These are phyloP conservation scores for Phortica magna DNA, from an alignment of 2,888 invertebrate species.

Conservation along the genomic window DNA sequence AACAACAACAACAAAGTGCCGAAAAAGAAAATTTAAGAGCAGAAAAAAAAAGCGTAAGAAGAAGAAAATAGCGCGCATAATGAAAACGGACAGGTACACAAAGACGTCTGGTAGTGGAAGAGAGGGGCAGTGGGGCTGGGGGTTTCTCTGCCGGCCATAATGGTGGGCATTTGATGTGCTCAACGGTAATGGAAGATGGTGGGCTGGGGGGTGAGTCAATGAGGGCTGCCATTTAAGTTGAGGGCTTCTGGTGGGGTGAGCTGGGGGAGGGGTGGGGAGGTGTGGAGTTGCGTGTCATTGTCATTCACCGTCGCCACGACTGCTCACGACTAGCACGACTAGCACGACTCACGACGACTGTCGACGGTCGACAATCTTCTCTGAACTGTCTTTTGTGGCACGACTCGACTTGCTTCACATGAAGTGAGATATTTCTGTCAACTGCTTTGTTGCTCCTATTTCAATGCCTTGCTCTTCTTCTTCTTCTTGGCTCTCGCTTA, in stretches of 20 bases:
- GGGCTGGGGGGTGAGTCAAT: too few relatives aligned
- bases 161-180: too few relatives aligned
- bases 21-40: neutral
- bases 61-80: constrained; percentile 42
- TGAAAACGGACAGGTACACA: constrained; percentile 60
- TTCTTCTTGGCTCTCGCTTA: neutral
- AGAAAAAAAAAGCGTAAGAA: neutral
- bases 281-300: neutral
- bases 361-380: too few relatives aligned
- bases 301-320: too few relatives aligned
- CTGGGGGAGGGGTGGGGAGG: neutral
- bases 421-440: constrained; percentile 5
- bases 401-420: neutral
- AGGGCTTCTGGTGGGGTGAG: neutral
- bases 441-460: neutral
- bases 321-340: too few relatives aligned
- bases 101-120: neutral
- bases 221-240: neutral
- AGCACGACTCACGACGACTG: too few relatives aligned
- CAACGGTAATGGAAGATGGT: too few relatives aligned
- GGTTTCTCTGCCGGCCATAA: neutral
- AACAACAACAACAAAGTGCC: neutral
- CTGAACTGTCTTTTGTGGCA: too few relatives aligned
- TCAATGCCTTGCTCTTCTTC: neutral
- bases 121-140: neutral